Conservation (phyloP, 2,888 invertebrate genomes). For the Chloromyia formosa region DNA sequence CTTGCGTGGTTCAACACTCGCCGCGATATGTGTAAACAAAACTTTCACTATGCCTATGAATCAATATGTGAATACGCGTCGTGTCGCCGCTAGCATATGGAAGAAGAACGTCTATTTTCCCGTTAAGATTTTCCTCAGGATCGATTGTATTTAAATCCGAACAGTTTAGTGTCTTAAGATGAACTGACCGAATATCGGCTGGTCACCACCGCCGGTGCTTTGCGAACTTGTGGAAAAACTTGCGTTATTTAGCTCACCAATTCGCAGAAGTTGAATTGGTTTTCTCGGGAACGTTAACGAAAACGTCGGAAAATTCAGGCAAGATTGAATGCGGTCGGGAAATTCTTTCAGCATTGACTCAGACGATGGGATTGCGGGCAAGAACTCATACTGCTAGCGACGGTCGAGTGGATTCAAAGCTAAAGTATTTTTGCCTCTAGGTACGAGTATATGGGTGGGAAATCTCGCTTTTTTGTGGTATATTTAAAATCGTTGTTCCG, state of each 20-base stretch:
- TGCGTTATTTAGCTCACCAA: neutral
- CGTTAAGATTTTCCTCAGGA: conserved; percentile 2
- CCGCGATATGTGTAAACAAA: neutral
- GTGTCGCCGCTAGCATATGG: no score
- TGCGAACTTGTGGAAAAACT: conserved; percentile 4
- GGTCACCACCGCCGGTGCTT: neutral
- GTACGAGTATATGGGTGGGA: neutral
- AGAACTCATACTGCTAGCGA: no score
- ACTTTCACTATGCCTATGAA: conserved; percentile 1
- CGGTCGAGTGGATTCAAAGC: neutral
- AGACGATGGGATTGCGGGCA: conserved; percentile 16
- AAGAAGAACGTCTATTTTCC: neutral
- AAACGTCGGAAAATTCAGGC: neutral
- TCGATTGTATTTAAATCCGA: neutral
- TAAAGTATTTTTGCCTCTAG: neutral
- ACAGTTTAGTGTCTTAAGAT: neutral
- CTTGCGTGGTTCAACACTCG: neutral
- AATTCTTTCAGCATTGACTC: conserved; percentile 31
- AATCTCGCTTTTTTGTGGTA: no score
- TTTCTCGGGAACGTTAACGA: neutral
- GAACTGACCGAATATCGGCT: neutral
- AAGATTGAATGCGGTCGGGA: conserved; percentile 8
- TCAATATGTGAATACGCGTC: neutral
- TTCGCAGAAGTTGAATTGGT: neutral
- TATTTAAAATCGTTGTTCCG: neutral